A percentile compares a stretch with the other conserved stretches of the same genome.
These are phyloP conservation scores for Pammene aurita DNA, from an alignment of 2,888 invertebrate species.

Conservation along the genomic window DNA sequence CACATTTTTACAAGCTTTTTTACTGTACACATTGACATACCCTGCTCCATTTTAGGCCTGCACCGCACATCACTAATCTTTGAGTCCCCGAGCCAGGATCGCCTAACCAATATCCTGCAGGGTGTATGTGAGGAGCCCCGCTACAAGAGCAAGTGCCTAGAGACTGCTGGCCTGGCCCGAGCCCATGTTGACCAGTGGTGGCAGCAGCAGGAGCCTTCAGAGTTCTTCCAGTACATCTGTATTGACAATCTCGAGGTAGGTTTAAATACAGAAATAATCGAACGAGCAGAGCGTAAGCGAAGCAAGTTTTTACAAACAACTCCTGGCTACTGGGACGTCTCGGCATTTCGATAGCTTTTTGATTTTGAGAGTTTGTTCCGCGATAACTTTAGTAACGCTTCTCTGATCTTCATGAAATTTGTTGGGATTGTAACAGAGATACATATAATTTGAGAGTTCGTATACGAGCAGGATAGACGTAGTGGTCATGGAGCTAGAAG, in stretches of 20 bases:
- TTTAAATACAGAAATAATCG: not conserved
- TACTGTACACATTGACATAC: not conserved
- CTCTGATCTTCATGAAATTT: no score
- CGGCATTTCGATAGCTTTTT: no score
- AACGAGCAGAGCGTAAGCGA: no score
- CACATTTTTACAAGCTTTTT: not conserved
- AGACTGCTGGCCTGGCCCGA: conserved; percentile 1
- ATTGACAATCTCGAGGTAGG: conserved; percentile 19
- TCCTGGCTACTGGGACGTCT: no score
- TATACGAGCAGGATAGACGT: no score
- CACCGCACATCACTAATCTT: conserved; percentile 2
- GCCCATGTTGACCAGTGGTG: conserved; percentile 1
- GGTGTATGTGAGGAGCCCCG: conserved; percentile 15
- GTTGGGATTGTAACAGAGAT: no score
- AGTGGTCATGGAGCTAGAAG: no score
- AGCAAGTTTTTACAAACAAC: no score
- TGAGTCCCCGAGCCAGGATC: not conserved
- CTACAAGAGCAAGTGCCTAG: not conserved
- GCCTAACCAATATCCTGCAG: not conserved
- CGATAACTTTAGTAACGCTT: no score
- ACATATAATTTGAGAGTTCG: no score
- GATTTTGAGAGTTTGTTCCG: no score
- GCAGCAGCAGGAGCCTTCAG: not conserved
- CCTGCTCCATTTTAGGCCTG: not conserved
- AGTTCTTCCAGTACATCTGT: conserved; percentile 15